Evolutionary conservation across 2,113 vertebrate species (phyloP), one percentile per base, ranked within the genome.

Genomic region (Trogon melanurus): DNA sequence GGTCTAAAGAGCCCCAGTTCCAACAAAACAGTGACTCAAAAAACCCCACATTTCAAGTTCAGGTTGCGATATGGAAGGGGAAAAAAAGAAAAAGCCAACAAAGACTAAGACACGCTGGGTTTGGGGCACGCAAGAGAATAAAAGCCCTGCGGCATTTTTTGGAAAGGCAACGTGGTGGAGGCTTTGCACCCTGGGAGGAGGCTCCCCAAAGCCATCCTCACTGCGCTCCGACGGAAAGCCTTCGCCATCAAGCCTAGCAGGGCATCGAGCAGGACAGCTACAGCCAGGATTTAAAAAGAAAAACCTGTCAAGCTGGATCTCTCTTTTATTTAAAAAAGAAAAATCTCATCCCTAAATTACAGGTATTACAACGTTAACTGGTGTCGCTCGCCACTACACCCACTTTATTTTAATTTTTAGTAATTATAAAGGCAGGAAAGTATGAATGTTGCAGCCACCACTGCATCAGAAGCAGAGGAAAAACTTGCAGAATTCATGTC

Each of bases 151-250:
- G 47, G 48, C 1, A 12, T 83, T 36, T 74, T 41, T 58, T 22
- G 21, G 67, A 47, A 74, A 32, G 61, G 54, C 48, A 69, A 16
- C 3, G 2, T 61, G 22, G 45, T 1, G 10, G 19, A 61, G 21
- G 50, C 27, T 62, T 36, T 7, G 48, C 72, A n/a, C 4, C 0
- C 30, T 1, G 8, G 53, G 65, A 30, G 8, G 1, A 11, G 15
- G 36, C 73, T 62, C 50, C 60, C 41, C 1, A 1, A 34, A 69
- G 62, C 61, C 16, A 4, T 30, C 29, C 76, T 27, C 51, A 9
- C 3, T 8, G n/a, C n/a, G 13, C 87, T 50, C 65, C 6, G 6
- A 45, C 15, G 32, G 18, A 25, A 58, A 88, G 25, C 45, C 51
- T 19, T 30, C 30, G 2, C 2, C 3, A 61, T n/a, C 47, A 45